Evolutionary conservation across 2,113 vertebrate genomes (phyloP), one percentile per base, ranked within the genome.

Genomic region (Amphiprion ocellaris): DNA sequence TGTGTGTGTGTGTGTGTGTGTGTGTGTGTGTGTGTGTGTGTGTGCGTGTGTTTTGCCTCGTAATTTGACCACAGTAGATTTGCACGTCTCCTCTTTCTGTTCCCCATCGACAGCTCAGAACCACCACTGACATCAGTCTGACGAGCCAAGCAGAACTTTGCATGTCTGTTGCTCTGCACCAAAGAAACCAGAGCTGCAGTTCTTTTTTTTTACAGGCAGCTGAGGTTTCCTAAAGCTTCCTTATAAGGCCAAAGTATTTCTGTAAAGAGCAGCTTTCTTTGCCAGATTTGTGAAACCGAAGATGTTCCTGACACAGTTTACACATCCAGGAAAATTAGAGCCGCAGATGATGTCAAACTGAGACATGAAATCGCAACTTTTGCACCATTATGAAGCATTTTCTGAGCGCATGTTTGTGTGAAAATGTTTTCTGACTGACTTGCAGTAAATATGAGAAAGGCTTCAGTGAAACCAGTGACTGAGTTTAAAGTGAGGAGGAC

Each of bases 21-120:
- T 78, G 58, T 72, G 80, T 72, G 9, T 10, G 8, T 28, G 11
- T 83, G 55, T 73, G 47, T 37, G 55, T 24, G 21, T 65, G 24
- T 61, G 47, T 33, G 67, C 3, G 26, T 26, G 46, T 52, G 44
- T 23, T 47, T 69, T 77, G 23, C 50, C 58, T 62, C 41, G 15
- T 52, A 69, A 61, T 60, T n/a, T 47, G 61, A 77, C 71, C 63
- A 58, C 52, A 69, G 0, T 7, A 56, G 37, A 81, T 23, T 30
- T 7, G 33, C 62, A 19, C 71, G 61, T 77, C 28, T 54, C 74
- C 63, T 73, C 2, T 70, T 37, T 79, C 53, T 61, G 50, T 77
- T 84, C 19, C 53, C 24, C 17, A 66, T 47, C 24, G 52, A 61
- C n/a, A 58, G 9, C 8, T 23, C 19, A 46, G 14, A 70, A 41